These are phyloP conservation scores for Drosophila oshimai DNA, from an alignment of 1,140 invertebrate species.

Conservation along the genomic window DNA sequence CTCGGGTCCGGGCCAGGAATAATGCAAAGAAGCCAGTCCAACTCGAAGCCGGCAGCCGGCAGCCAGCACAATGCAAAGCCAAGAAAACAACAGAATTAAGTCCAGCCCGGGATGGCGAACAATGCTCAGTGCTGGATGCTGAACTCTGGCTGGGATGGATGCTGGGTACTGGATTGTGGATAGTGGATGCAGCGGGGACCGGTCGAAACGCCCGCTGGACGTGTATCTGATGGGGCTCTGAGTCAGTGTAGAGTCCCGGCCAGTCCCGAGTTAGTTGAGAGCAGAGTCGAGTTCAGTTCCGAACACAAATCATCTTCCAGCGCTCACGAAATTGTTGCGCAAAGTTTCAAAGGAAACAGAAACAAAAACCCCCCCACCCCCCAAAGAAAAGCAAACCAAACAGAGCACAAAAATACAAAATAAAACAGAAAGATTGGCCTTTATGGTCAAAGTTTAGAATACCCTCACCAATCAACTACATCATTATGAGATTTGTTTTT, in stretches of 20 bases:
- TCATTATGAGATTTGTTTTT: no score
- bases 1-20: constrained; percentile 40
- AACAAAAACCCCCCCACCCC: constrained; percentile 28
- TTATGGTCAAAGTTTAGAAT: not conserved
- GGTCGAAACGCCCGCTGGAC: constrained; percentile 73
- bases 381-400: constrained; percentile 33
- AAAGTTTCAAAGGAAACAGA: constrained; percentile 67
- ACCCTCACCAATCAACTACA: not conserved
- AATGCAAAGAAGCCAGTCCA: constrained; percentile 69
- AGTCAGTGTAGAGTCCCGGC: constrained; percentile 42
- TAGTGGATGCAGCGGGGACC: constrained; percentile 22
- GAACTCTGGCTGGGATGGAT: not conserved
- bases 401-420: constrained; percentile 9
- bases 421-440: not conserved
- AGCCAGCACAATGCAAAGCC: constrained; percentile 49
- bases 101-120: constrained; percentile 27
- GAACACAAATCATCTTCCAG: constrained; percentile 81
- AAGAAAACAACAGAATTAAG: constrained; percentile 65
- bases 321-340: constrained; percentile 81
- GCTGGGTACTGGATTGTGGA: constrained; percentile 1
- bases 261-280: constrained; percentile 16
- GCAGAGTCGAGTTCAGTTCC: constrained; percentile 55
- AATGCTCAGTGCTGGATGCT: constrained; percentile 11
- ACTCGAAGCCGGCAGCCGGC: constrained; percentile 7
- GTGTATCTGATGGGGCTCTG: constrained; percentile 73